A percentile compares a stretch with the other conserved stretches of the same genome.
These are phyloP conservation scores for Drosophila borealis DNA, from an alignment of 2,888 invertebrate species.

Conservation along the genomic window DNA sequence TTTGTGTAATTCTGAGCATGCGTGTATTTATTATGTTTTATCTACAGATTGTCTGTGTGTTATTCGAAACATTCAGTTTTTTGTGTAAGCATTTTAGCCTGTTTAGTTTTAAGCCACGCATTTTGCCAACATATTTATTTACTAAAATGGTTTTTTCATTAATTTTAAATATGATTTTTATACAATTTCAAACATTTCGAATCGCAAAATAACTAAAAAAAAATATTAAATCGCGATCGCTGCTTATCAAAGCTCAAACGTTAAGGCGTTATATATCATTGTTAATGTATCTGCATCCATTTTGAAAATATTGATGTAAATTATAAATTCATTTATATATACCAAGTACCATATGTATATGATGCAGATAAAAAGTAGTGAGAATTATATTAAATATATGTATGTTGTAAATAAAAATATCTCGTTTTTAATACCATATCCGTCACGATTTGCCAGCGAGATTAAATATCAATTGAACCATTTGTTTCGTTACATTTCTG, in stretches of 20 bases:
- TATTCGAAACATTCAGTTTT: slow-evolving; percentile 64
- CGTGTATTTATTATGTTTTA: slow-evolving; percentile 5
- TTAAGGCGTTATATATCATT: slow-evolving; percentile 61
- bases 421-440: slow-evolving; percentile 31
- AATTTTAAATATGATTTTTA: slow-evolving; percentile 22
- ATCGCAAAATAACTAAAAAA: slow-evolving; percentile 16
- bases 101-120: slow-evolving; percentile 60
- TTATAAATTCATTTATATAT: slow-evolving; percentile 29
- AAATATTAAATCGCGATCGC: slow-evolving; percentile 28
- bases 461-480: neutral
- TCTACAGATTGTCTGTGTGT: slow-evolving; percentile 29
- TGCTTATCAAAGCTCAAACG: slow-evolving; percentile 42
- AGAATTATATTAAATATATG: slow-evolving; percentile 55
- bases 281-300: slow-evolving; percentile 56
- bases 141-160: slow-evolving; percentile 30
- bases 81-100: slow-evolving; percentile 54
- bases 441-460: neutral
- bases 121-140: slow-evolving; percentile 69
- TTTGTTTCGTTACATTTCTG: neutral
- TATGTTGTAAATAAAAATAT: slow-evolving; percentile 56
- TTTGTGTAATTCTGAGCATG: slow-evolving; percentile 3
- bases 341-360: slow-evolving; percentile 7
- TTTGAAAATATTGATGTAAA: slow-evolving; percentile 52
- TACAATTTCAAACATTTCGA: slow-evolving; percentile 10
- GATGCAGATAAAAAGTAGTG: slow-evolving; percentile 24